A percentile compares a stretch with the other conserved stretches of the same genome.
phyloP scores from a whole-genome alignment of 2,888 invertebrate species.

The Lithophane leautieri region DNA sequence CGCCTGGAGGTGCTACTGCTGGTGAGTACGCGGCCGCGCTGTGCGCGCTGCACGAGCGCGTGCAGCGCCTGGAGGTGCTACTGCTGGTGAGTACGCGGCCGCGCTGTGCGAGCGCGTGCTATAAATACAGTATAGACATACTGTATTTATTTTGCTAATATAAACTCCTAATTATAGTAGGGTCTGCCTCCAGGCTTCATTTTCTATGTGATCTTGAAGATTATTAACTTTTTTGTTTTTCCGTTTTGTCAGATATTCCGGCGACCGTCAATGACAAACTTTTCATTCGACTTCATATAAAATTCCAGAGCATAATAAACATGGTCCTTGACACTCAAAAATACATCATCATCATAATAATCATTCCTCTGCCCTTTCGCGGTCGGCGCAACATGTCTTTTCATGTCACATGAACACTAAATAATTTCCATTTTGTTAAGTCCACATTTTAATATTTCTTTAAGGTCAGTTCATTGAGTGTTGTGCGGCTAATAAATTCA shows the following conservation, averaged over 20 bases:
- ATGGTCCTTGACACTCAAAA: neutral
- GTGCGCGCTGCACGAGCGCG: no score
- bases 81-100: no score
- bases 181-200: constrained; percentile 30
- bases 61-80: no score
- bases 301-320: neutral
- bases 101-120: no score
- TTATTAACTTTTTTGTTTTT: neutral
- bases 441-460: neutral
- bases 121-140: neutral
- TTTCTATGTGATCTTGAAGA: constrained; percentile 10
- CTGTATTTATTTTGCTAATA: constrained; percentile 16
- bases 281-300: neutral
- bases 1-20: no score
- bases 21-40: no score
- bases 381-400: no score
- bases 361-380: neutral
- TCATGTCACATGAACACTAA: neutral
- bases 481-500: constrained; percentile 7
- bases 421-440: neutral
- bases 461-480: neutral
- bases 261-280: constrained; percentile 1
- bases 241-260: neutral
- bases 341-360: neutral
- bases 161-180: constrained; percentile 32